A percentile compares a stretch with the other conserved stretches of the same genome.
Conservation (phyloP, 30 jellyfish, hydroid and myxozoan species). For the Mastigias papua region DNA sequence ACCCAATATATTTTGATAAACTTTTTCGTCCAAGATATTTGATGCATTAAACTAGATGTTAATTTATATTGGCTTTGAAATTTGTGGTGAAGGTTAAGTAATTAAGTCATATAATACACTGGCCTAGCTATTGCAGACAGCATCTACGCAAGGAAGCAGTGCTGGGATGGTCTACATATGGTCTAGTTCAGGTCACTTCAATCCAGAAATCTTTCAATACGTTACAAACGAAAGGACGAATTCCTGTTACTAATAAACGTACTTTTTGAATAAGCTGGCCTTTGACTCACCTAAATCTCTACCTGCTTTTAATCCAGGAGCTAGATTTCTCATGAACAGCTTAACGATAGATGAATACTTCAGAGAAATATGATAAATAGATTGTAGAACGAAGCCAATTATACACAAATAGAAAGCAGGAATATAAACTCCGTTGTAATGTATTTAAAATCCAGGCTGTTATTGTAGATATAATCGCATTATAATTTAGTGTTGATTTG, state of each 20-base stretch:
- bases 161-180: too few relatives aligned
- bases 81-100: too few relatives aligned
- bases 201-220: neutral
- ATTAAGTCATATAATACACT: neutral
- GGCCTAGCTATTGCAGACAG: neutral
- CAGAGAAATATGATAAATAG: neutral
- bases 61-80: too few relatives aligned
- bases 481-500: too few relatives aligned
- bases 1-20: too few relatives aligned
- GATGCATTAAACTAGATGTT: too few relatives aligned
- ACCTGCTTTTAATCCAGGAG: neutral
- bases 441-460: too few relatives aligned
- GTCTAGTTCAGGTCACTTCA: neutral
- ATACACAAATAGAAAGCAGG: too few relatives aligned
- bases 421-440: too few relatives aligned
- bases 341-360: neutral
- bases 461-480: too few relatives aligned
- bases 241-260: neutral
- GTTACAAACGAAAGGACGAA: neutral
- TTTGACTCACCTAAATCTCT: neutral
- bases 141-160: too few relatives aligned
- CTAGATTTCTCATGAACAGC: neutral
- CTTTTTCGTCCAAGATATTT: too few relatives aligned
- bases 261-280: neutral
- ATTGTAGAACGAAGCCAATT: neutral